Percentiles rank a stretch among this genome's conserved stretches.
phyloP scores from a whole-genome alignment of 2,113 vertebrate species.

The Oriolus oriolus region DNA sequence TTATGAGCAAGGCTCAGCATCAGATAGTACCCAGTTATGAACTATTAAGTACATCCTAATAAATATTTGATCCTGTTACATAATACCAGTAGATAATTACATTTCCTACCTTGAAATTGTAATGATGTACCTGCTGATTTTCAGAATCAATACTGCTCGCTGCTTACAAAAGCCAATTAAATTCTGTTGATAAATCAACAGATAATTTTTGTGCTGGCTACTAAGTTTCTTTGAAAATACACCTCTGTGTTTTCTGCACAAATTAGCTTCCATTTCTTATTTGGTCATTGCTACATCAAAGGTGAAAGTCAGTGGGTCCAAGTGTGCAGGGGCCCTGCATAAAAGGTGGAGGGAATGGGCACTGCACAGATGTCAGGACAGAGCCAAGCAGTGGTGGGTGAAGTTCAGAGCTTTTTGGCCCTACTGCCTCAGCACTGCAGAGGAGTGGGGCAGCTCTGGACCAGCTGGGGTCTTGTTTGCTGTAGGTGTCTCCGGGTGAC shows the following conservation, averaged over 20 bases:
- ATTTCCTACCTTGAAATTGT: background rate
- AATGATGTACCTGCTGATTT: background rate
- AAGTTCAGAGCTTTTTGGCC: background rate
- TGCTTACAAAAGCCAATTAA: background rate
- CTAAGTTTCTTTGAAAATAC: background rate
- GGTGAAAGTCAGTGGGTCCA: background rate
- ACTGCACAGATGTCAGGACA: background rate
- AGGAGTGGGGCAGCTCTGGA: background rate
- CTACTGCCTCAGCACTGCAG: background rate
- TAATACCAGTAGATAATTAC: background rate
- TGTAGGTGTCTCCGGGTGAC: background rate
- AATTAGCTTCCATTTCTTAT: background rate
- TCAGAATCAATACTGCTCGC: background rate
- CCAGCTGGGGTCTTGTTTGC: background rate
- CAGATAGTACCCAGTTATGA: background rate
- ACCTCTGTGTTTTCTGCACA: background rate
- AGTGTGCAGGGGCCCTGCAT: background rate
- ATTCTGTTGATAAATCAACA: background rate
- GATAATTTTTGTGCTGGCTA: background rate
- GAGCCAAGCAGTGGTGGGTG: background rate
- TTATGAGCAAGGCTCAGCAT: background rate
- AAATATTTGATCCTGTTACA: background rate
- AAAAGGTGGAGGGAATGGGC: background rate
- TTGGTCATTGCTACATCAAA: background rate
- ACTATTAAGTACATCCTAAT: background rate